Conservation (phyloP, 1,140 invertebrate genomes). For the Drosophila subobscura region DNA sequence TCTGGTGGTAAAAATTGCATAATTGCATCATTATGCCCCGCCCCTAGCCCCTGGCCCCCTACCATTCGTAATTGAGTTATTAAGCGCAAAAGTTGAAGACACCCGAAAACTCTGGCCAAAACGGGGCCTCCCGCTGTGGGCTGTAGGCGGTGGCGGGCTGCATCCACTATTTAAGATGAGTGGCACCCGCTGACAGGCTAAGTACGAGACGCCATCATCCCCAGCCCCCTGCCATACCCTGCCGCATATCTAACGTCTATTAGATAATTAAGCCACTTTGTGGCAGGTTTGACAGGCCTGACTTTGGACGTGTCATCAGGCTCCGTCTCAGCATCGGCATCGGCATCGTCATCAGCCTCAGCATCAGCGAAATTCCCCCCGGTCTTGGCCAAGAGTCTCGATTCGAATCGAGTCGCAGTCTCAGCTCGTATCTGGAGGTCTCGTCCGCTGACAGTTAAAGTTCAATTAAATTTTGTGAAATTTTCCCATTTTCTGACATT, state of each 20-base stretch:
- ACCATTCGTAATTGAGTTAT: conserved; percentile 65
- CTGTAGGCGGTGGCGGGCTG: neutral
- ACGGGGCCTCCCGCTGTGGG: no score
- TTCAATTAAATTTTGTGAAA: conserved; percentile 70
- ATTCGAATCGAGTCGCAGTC: no score
- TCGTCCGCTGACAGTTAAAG: conserved; percentile 56
- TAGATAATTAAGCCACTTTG: conserved; percentile 81
- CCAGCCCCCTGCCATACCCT: neutral
- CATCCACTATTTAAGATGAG: conserved; percentile 65
- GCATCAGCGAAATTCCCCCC: no score
- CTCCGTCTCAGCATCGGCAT: no score
- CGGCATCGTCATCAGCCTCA: no score
- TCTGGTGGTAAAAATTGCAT: conserved; percentile 45
- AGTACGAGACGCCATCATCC: conserved; percentile 35
- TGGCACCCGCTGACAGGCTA: conserved; percentile 72
- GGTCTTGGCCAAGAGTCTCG: no score
- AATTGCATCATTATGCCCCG: conserved; percentile 64
- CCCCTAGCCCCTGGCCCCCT: neutral
- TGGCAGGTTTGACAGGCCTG: conserved; percentile 75
- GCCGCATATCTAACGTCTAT: conserved; percentile 63
- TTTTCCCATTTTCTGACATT: conserved; percentile 48
- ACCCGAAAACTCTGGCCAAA: conserved; percentile 19
- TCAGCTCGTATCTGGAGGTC: no score
- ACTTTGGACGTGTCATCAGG: conserved; percentile 72
- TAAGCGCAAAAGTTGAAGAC: conserved; percentile 56